A percentile compares a stretch with the other conserved stretches of the same genome.
Evolutionary conservation across 2,113 vertebrate genomes (phyloP).

Genomic region (Barbus barbus): DNA sequence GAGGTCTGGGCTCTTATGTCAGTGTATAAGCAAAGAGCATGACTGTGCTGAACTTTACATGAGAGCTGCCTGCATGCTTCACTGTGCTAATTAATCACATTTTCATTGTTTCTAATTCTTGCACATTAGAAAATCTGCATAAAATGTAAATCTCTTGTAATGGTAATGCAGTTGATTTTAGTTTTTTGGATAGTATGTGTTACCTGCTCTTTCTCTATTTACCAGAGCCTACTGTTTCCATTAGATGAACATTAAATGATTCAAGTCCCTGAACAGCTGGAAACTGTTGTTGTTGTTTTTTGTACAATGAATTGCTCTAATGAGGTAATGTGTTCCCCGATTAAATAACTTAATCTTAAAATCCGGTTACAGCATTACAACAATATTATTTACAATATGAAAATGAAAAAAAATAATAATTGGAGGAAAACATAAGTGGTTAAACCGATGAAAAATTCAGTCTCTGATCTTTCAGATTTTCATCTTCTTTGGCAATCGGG

Average conservation of each 20-base stretch:
- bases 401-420: background rate
- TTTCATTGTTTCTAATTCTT: background rate
- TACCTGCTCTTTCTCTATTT: background rate
- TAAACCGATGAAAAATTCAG: conserved; percentile 79
- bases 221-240: background rate
- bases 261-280: conserved; percentile 34
- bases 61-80: conserved; percentile 6
- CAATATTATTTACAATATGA: background rate
- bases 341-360: conserved; percentile 6
- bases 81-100: background rate
- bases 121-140: background rate
- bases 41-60: background rate
- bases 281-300: conserved; percentile 1
- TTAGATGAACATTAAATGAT: conserved; percentile 2
- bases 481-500: conserved; percentile 57
- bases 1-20: background rate
- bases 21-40: background rate
- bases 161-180: background rate
- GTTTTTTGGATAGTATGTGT: background rate
- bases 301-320: conserved; percentile 10
- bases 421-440: conserved; percentile 11
- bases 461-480: conserved; percentile 76
- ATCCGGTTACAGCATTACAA: background rate
- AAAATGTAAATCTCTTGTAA: background rate
- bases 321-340: conserved; percentile 63